Evolutionary conservation across 2,888 invertebrate genomes (phyloP), one percentile per base, ranked within the genome.

Genomic region (Polymixis flavicincta): DNA sequence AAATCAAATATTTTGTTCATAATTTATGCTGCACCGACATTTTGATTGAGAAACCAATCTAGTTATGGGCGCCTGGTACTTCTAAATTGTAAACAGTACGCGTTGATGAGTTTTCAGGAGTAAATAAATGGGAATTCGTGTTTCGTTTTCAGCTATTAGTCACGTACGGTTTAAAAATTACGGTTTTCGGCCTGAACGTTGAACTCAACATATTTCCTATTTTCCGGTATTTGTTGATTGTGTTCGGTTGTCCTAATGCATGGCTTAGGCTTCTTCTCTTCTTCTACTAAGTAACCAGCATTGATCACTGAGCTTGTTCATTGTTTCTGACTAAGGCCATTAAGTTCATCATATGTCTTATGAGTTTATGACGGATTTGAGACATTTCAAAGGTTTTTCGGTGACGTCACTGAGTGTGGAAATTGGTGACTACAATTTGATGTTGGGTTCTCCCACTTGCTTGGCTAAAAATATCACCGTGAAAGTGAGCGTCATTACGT

Each of bases 21-120:
- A 80, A 85, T 78, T 28, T 61, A 65, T 14, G n/a, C 14, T 66
- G 50, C 45, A 65, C 77, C n/a, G 63, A 67, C 69, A 52, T 70
- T 77, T 85, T 77, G 85, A 83, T 82, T 82, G 83, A 77, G 83
- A 71, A 77, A 82, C 85, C 71, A 55, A 57, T 63, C 32, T 22
- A 11, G 28, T 25, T 73, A 84, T 85, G 70, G 45, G n/a, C 64
- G 55, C 82, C 85, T 81, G 57, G 85, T 81, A 84, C 71, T 79
- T 80, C 9, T 42, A 32, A 50, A 80, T 25, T 60, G 74, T 71
- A 79, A 70, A 79, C 57, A 68, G 32, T 50, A 9, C 14, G 25
- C 61, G 37, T 73, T 48, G 45, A 73, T 83, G 72, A 78, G 52
- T 83, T 66, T 59, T 60, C 50, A 45, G 7, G 25, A 57, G 80